A percentile compares a stretch with the other conserved stretches of the same genome.
These are phyloP conservation scores for Caradrina clavipalpis DNA, from an alignment of 2,888 invertebrate genomes.

Conservation along the genomic window DNA sequence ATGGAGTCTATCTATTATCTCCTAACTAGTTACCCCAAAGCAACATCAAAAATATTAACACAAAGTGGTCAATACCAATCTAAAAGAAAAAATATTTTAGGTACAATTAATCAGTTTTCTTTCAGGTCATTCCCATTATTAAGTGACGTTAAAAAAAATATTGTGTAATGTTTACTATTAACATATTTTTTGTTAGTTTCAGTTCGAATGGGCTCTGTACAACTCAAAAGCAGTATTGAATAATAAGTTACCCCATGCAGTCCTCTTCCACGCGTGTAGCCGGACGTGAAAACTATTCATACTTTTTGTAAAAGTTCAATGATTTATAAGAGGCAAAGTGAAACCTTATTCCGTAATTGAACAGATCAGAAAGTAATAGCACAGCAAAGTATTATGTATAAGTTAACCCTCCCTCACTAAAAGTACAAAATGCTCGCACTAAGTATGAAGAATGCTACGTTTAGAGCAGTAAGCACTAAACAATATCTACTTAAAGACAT, in stretches of 20 bases:
- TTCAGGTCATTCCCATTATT: slow-evolving; percentile 24
- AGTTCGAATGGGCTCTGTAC: neutral
- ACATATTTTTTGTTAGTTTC: slow-evolving; percentile 1
- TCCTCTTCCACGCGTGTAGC: neutral
- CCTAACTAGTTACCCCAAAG: slow-evolving; percentile 29
- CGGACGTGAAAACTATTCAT: neutral
- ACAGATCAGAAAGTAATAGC: neutral
- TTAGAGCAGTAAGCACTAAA: neutral
- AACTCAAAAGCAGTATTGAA: neutral
- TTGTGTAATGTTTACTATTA: neutral
- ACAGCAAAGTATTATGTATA: neutral
- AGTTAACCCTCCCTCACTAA: no score
- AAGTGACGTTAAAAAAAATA: neutral
- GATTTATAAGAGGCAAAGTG: neutral
- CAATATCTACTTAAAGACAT: neutral
- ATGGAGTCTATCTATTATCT: slow-evolving; percentile 22
- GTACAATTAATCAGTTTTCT: neutral
- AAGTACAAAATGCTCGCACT: slow-evolving; percentile 5
- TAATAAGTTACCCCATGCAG: neutral
- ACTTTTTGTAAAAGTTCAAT: neutral
- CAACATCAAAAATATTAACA: slow-evolving; percentile 41
- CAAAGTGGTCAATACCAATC: slow-evolving; percentile 35
- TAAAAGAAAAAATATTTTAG: slow-evolving; percentile 8
- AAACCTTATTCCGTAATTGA: neutral
- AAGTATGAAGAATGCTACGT: slow-evolving; percentile 12